Evolutionary conservation across 2,888 invertebrate genomes (phyloP), one percentile per base, ranked within the genome.

Genomic region (Meiosimyza platycephala): DNA sequence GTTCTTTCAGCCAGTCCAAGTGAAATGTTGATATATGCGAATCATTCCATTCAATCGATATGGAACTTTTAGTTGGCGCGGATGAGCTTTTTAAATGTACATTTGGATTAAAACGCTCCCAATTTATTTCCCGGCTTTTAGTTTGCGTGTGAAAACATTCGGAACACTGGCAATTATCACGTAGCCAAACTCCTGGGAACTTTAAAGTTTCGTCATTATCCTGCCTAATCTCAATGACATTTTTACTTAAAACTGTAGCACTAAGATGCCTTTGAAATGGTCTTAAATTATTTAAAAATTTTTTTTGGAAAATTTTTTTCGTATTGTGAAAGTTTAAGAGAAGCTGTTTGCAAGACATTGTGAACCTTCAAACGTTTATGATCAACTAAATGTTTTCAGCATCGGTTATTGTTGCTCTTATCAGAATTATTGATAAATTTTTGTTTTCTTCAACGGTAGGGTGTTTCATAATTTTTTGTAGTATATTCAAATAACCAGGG

Each of bases 101-200:
- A 88, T 83, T 70, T 89, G 89, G 77, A 76, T 91, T 85, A 75
- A 90, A 90, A 47, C 88, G 86, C 76, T 88, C 88, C 90, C 91
- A 91, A 79, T 91, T 89, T 15, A 91, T 86, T 33, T 90, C 90
- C 57, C 93, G 86, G 74, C 92, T 92, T 80, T 90, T 88, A 0
- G 93, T 91, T 3, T 89, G 84, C 7, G 81, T 79, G 79, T 93
- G 92, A 81, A 91, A 93, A 80, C 94, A 94, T 67, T 89, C 81
- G 54, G 89, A 83, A 80, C 94, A 94, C 75, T 91, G 92, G 78
- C 93, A 94, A 82, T 93, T 93, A 83, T 94, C 94, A 77, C 93
- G 86, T 22, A 94, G 84, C 93, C 93, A 94, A 51, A 93, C 89
- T 73, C 89, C 88, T 0, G 94, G 93, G 81, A 90, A 93, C 76